Evolutionary conservation across 2,113 vertebrate species (phyloP).

Genomic region (Nothoprocta pentlandii): DNA sequence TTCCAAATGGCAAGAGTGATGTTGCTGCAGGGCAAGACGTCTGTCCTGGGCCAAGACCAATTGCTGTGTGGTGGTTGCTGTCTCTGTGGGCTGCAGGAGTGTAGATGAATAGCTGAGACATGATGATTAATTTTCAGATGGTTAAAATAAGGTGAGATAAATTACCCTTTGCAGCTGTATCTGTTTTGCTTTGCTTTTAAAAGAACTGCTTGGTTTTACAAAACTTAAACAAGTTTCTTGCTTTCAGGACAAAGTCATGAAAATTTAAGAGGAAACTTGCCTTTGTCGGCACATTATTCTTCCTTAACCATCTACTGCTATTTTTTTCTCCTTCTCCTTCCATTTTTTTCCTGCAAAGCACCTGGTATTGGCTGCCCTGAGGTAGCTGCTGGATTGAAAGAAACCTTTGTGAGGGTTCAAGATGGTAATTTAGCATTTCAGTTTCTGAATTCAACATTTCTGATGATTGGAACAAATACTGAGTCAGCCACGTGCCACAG

Average conservation of each 20-base stretch:
- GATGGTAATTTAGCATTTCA: background rate
- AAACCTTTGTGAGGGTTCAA: background rate
- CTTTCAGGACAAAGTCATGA: background rate
- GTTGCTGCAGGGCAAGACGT: background rate
- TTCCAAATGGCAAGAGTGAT: background rate
- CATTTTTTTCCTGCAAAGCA: background rate
- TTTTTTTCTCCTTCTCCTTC: background rate
- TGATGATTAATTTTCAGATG: background rate
- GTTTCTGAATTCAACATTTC: background rate
- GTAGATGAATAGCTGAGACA: background rate
- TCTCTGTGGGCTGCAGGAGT: background rate
- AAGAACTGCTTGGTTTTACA: background rate
- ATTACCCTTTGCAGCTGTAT: background rate
- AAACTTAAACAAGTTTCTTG: background rate
- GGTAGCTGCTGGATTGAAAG: background rate
- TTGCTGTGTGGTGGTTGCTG: background rate
- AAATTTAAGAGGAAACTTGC: background rate
- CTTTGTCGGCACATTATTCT: background rate
- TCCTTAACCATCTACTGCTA: background rate
- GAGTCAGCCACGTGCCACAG: background rate
- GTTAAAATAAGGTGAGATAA: background rate
- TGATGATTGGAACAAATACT: background rate
- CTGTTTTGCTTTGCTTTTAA: background rate
- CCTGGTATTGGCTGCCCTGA: background rate
- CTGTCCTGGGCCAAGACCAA: background rate